phyloP scores from a whole-genome alignment of 2,888 invertebrate genomes.

The Ametastegia equiseti region DNA sequence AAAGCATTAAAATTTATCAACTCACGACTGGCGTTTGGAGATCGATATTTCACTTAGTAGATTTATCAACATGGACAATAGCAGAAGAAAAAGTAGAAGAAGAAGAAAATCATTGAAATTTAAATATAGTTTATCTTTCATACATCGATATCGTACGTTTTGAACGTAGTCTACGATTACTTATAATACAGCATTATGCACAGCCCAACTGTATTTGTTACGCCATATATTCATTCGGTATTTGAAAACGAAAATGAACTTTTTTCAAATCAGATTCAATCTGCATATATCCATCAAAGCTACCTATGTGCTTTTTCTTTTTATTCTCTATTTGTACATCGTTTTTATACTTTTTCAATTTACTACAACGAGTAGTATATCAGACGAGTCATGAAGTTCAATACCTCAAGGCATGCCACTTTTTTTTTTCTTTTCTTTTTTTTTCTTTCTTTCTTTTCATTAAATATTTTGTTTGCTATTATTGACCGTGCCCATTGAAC shows the following conservation, averaged over 20 bases:
- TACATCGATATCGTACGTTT: not conserved
- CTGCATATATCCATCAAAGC: not conserved
- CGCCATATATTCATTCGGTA: not conserved
- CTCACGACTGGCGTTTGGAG: not conserved
- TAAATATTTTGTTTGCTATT: not conserved
- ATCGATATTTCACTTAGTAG: too few relatives aligned
- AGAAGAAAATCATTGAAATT: constrained; percentile 1
- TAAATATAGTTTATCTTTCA: constrained; percentile 25
- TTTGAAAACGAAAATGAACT: not conserved
- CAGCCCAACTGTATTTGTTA: constrained; percentile 18
- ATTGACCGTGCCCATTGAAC: not conserved
- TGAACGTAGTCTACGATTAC: not conserved
- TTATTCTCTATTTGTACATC: constrained; percentile 10
- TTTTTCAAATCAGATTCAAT: not conserved
- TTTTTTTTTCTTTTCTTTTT: not conserved
- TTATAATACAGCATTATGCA: not conserved
- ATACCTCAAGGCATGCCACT: not conserved
- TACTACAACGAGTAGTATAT: not conserved
- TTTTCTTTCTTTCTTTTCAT: not conserved
- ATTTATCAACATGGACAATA: not conserved
- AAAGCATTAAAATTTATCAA: constrained; percentile 17
- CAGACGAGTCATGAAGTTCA: not conserved
- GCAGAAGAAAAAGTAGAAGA: not conserved
- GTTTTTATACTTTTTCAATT: constrained; percentile 9
- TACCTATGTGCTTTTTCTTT: not conserved